Percentiles rank a stretch among this genome's conserved stretches.
These are phyloP conservation scores for Anarsia innoxiella DNA, from an alignment of 2,888 invertebrate species.

Conservation along the genomic window DNA sequence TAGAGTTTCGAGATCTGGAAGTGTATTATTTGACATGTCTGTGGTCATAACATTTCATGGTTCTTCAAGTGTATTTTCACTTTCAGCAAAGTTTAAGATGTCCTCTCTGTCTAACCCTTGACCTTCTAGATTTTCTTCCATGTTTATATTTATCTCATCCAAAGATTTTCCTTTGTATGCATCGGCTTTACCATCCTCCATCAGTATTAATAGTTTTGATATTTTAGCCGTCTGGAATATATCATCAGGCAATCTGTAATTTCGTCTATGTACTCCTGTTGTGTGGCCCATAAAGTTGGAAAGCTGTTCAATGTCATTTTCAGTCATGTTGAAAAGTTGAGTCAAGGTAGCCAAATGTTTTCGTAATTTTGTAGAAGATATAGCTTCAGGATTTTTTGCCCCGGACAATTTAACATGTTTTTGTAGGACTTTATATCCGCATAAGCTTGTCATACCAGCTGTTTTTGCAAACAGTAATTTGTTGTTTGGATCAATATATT, in stretches of 20 bases:
- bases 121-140: conserved; percentile 24
- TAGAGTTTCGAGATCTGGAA: too few species aligned
- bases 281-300: conserved; percentile 27
- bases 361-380: conserved; percentile 27
- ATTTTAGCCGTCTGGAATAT: conserved; percentile 29
- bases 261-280: conserved; percentile 23
- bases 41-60: not conserved
- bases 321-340: conserved; percentile 28
- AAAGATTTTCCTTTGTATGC: conserved; percentile 18
- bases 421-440: conserved; percentile 21
- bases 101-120: conserved; percentile 17
- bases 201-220: conserved; percentile 28
- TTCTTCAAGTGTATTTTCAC: conserved; percentile 3
- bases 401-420: conserved; percentile 21
- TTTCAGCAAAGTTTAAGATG: conserved; percentile 17
- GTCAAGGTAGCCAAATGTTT: conserved; percentile 31
- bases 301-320: conserved; percentile 30
- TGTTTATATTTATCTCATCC: conserved; percentile 22
- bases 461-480: conserved; percentile 11
- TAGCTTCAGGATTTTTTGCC: conserved; percentile 27
- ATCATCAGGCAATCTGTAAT: conserved; percentile 27
- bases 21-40: not conserved
- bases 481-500: conserved; percentile 14
- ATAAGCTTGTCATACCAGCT: conserved; percentile 6
- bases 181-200: conserved; percentile 30